Percentiles rank a stretch among this genome's conserved stretches.
These are phyloP conservation scores for Penaeus monodon DNA, from an alignment of 2,888 invertebrate genomes.

Conservation along the genomic window DNA sequence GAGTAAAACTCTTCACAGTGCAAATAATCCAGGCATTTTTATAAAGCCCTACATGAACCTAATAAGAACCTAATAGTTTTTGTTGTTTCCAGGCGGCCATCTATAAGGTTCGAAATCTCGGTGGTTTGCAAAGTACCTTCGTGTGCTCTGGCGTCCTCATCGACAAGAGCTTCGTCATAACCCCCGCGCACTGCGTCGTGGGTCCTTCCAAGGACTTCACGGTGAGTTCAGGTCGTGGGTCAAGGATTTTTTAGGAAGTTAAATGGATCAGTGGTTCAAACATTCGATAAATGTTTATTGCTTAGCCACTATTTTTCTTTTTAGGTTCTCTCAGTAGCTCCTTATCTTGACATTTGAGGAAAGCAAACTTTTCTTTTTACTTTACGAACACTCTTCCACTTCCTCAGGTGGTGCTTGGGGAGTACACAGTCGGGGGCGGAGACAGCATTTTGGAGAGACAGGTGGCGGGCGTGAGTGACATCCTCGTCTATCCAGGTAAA, in stretches of 20 bases:
- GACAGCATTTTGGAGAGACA: slow-evolving; percentile 24
- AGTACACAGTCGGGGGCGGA: slow-evolving; percentile 34
- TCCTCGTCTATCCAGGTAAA: slow-evolving; percentile 47
- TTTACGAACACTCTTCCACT: neutral
- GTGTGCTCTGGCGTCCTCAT: slow-evolving; percentile 51
- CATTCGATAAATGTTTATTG: no score
- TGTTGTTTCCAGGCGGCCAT: no score
- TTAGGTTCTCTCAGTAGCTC: no score
- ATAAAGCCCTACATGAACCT: no score
- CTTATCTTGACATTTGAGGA: no score
- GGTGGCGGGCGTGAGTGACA: slow-evolving; percentile 30
- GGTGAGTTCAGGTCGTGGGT: slow-evolving; percentile 18
- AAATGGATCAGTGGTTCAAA: no score
- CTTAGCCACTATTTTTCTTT: no score
- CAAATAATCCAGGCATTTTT: no score
- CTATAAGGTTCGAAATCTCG: no score
- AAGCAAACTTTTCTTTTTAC: neutral
- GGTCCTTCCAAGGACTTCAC: slow-evolving; percentile 36
- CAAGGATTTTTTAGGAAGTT: no score
- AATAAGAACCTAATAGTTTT: no score
- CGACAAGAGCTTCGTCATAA: slow-evolving; percentile 47
- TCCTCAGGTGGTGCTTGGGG: slow-evolving; percentile 42
- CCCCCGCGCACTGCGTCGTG: slow-evolving; percentile 55
- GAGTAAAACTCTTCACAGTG: no score
- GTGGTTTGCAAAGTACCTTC: slow-evolving; percentile 42